Evolutionary conservation across 2,113 vertebrate genomes (phyloP), one percentile per base, ranked within the genome.

Genomic region (Tautogolabrus adspersus): DNA sequence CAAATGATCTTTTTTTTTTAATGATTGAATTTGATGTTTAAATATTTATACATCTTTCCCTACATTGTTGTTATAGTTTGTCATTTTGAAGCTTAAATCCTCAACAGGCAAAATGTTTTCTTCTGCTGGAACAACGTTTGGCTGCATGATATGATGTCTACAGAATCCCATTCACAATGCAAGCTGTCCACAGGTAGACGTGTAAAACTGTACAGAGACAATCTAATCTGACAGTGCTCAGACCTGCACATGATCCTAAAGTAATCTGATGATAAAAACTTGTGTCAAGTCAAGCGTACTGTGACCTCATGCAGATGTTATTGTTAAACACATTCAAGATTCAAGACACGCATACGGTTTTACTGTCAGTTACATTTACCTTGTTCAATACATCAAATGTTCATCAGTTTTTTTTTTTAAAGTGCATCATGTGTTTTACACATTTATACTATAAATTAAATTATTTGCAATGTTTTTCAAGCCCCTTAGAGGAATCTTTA

Each of bases 241-340:
- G 64, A 74, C 72, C 88, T 54, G 58, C 47, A 60, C 58, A 63
- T 80, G 70, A 90, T 77, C 84, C 74, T 82, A 66, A 86, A 82
- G 64, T 55, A 52, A 88, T 82, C 46, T 47, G 73, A 82, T 18
- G 52, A 79, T 60, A 51, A 64, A 78, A 66, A 54, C 55, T 67
- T 34, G 51, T 16, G 49, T 64, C 0, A 0, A 52, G 71, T 69
- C 66, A 77, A 40, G 58, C 3, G 1, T 37, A 49, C 12, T 30
- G 18, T 77, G 23, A 49, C 73, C 19, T 51, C 26, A 22, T 47
- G 1, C 59, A 68, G 49, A 68, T 40, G 23, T 55, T 49, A 42
- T 11, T 47, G 40, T 42, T 11, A 11, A 18, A 47, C 13, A 15
- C 12, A 10, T 13, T 15, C 1, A 42, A 9, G 11, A 49, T 23